These are phyloP conservation scores for Zeuzera pyrina DNA, from an alignment of 2,888 invertebrate genomes.

Conservation along the genomic window DNA sequence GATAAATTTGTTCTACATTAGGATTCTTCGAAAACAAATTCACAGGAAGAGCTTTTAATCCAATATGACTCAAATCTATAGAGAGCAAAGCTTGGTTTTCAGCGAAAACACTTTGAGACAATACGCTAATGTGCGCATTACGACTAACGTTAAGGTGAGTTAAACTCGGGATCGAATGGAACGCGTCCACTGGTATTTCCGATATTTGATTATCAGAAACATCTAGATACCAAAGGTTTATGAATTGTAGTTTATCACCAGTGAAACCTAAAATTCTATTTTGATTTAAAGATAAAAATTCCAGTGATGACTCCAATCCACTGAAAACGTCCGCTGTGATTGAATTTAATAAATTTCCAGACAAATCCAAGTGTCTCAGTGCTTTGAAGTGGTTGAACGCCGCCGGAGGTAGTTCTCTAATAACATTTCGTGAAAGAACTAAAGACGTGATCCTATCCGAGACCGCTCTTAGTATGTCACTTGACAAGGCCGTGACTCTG, in stretches of 20 bases:
- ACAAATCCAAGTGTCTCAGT: conserved; percentile 81
- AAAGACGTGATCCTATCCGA: conserved; percentile 81
- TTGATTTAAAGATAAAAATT: conserved; percentile 80
- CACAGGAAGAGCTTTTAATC: conserved; percentile 80
- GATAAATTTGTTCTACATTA: conserved; percentile 77
- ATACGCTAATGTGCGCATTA: conserved; percentile 77
- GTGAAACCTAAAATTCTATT: conserved; percentile 81
- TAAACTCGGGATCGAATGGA: conserved; percentile 77
- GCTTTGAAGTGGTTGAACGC: conserved; percentile 86
- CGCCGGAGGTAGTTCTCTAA: conserved; percentile 86
- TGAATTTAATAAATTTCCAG: conserved; percentile 83
- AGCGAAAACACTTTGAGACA: conserved; percentile 79
- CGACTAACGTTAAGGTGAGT: conserved; percentile 83
- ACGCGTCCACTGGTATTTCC: conserved; percentile 79
- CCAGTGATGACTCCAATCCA: conserved; percentile 82
- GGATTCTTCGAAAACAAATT: conserved; percentile 80
- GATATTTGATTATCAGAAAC: conserved; percentile 85
- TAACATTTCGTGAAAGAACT: conserved; percentile 86
- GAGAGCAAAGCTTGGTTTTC: conserved; percentile 78
- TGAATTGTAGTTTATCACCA: conserved; percentile 75
- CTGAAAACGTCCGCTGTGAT: conserved; percentile 82
- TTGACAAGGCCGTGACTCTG: conserved; percentile 87
- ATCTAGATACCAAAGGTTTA: conserved; percentile 79
- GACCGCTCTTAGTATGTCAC: conserved; percentile 82
- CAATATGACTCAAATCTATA: conserved; percentile 83